Evolutionary conservation across 1,140 invertebrate species (phyloP).

Genomic region (Cydia splendana): DNA sequence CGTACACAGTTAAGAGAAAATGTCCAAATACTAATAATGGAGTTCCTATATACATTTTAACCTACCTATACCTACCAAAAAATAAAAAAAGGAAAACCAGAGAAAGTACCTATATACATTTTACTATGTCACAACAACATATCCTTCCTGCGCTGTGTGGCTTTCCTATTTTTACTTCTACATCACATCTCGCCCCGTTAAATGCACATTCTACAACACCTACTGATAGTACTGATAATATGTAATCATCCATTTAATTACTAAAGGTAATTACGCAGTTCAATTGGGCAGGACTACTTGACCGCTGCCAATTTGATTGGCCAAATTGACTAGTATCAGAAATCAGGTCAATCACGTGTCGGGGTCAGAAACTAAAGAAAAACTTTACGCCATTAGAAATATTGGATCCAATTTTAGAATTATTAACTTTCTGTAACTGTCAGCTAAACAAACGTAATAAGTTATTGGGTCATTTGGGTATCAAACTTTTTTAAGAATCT

Average conservation of each 20-base stretch:
- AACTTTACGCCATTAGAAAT: neutral
- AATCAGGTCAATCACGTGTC: neutral
- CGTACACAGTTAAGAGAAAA: no score
- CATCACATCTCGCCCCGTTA: neutral
- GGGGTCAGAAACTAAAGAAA: neutral
- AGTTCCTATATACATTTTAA: no score
- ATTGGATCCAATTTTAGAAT: neutral
- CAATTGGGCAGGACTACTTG: neutral
- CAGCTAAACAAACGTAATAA: no score
- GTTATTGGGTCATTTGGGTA: no score
- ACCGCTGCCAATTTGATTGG: neutral
- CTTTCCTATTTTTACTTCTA: neutral
- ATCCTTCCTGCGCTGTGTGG: no score
- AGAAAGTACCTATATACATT: no score
- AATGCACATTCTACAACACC: neutral
- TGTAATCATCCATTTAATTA: neutral
- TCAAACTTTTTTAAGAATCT: no score
- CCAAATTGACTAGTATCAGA: neutral
- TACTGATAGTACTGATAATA: neutral
- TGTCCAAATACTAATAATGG: no score
- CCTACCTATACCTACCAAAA: no score
- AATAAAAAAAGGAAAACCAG: no score
- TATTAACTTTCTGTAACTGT: neutral
- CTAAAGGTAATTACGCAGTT: neutral
- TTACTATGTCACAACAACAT: no score